Evolutionary conservation across 2,113 vertebrate species (phyloP), one percentile per base, ranked within the genome.

Genomic region (Corythoichthys intestinalis): DNA sequence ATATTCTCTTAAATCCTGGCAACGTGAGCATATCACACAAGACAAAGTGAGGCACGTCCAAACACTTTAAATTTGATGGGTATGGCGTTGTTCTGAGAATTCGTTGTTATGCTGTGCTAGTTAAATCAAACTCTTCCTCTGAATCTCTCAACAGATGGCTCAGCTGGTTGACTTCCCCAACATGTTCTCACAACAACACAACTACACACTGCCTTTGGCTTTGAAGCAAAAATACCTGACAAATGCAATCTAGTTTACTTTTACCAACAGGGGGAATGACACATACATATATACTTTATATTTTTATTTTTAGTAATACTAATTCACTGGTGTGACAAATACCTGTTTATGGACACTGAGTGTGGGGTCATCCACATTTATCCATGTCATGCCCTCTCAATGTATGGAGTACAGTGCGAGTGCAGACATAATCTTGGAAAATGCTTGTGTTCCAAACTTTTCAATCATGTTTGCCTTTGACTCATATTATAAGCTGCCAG

Each of bases 381-480:
- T 67, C 48, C 34, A 60, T 46, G 34, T 67, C 48, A 28, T 52
- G 58, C n/a, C n/a, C 4, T 28, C 20, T 56, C 52, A 15, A 76
- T 15, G 3, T 46, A 20, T 17, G 4, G 58, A 64, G 20, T 28
- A 28, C 20, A 28, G 20, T 28, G 20, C 20, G 20, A 28, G 20
- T 58, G 57, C 53, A 70, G 41, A 47, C 53, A 69, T 57, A 50
- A 46, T 50, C 44, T 69, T 70, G 48, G 44, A 69, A 71, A 53
- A 69, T 75, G 66, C 52, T 79, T 72, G 12, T 47, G 60, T 39
- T 53, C 46, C 63, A 66, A 72, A 79, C 41, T 56, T 77, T 71
- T 75, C 72, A 75, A 81, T 77, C 37, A 47, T 71, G 39, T 70
- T 84, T 75, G 61, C 10, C 57, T 70, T 76, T 70, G 56, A 62